Base-by-base conservation (phyloP, 2,113 vertebrate genomes). In the Cheilinus undulatus region DNA sequence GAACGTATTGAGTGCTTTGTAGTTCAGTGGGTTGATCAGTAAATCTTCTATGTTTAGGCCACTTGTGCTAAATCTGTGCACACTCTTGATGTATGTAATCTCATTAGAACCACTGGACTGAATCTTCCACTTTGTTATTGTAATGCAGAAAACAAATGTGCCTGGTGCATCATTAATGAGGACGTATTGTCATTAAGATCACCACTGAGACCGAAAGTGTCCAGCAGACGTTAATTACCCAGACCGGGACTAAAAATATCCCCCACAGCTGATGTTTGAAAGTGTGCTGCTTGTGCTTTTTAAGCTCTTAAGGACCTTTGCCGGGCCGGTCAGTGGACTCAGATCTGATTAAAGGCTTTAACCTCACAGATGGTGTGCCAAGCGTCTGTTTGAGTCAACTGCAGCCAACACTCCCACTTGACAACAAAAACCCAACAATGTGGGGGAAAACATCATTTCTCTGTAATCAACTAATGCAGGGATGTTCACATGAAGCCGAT, bases 321-420 rank as follows among this genome's bases (percentile, higher is more conserved):
- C 82, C 26, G 32, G 28, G 3, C 56, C 48, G 51, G 62, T 71
- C 77, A 38, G 28, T 49, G 53, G 87, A 88, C 64, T 91, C 76
- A 86, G 62, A 59, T 69, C 51, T 83, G 86, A 91, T 91, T 89
- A 92, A 84, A 78, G 76, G 89, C 82, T 90, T 89, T 83, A 73
- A 20, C 14, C 48, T 8, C 60, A 43, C 88, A 85, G 79, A 86
- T 77, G 73, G 78, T 43, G 3, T 2, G 30, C 32, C 30, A 9
- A 66, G 72, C 64, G 24, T 28, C 77, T 27, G 70, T 42, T 61
- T 24, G 65, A 88, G 62, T 64, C 70, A 59, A 28, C 56, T 36
- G 74, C 27, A 22, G 61, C 30, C 3, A n/a, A 28, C 57, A 50
- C 28, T 34, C 7, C 26, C 2, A 38, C 30, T 38, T 3, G 48